Evolutionary conservation across 2,797 vertebrate species (phyloP).

Genomic region (Martes flavigula): DNA sequence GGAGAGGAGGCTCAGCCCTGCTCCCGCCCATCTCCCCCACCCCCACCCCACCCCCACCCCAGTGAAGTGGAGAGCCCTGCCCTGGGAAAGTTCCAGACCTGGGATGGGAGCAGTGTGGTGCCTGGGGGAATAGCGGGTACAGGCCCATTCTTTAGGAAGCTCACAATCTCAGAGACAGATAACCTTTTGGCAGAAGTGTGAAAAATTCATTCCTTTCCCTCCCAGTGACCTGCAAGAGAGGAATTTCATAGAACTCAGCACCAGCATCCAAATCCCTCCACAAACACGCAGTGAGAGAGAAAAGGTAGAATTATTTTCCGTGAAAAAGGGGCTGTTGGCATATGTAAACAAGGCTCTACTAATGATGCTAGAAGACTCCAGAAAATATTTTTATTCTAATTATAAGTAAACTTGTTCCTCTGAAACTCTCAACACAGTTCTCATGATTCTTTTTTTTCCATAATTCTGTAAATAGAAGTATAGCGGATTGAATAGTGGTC

Average conservation of each 20-base stretch:
- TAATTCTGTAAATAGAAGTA: not conserved
- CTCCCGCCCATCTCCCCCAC: not conserved
- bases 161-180: not conserved
- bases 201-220: not conserved
- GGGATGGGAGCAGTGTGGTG: not conserved
- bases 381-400: not conserved
- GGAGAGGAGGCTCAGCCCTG: not conserved
- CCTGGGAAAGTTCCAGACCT: not conserved
- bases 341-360: not conserved
- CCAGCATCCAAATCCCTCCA: not conserved
- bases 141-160: not conserved
- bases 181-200: not conserved
- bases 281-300: not conserved
- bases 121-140: not conserved
- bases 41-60: rapidly evolving
- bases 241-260: not conserved
- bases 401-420: not conserved
- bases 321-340: not conserved
- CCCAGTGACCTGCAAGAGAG: not conserved
- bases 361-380: not conserved
- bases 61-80: not conserved
- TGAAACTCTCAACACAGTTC: not conserved
- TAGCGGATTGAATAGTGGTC: not conserved
- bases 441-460: not conserved
- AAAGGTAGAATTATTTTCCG: not conserved